A percentile compares a stretch with the other conserved stretches of the same genome.
Evolutionary conservation across 2,113 vertebrate species (phyloP).

Genomic region (Zosterops lateralis): DNA sequence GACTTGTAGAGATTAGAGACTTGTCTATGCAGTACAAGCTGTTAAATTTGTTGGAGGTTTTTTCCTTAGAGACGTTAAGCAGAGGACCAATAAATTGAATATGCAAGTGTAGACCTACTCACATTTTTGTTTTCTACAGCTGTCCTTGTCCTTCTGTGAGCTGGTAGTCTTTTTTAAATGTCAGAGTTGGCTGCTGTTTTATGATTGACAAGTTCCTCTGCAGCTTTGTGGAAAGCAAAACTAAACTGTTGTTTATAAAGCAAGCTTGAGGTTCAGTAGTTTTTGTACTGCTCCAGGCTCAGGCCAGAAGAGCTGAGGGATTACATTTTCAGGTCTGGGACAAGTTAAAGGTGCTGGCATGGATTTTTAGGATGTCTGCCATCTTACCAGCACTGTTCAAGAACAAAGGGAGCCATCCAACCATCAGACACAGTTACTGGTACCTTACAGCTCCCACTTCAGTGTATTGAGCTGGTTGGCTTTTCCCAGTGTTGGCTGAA

Average conservation of each 20-base stretch:
- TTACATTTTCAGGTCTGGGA: neutral
- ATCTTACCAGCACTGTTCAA: neutral
- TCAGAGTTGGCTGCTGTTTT: neutral
- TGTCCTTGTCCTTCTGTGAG: neutral
- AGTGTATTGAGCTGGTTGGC: neutral
- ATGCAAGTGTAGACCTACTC: accelerated
- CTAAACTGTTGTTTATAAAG: neutral
- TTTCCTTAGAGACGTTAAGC: neutral
- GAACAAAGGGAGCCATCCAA: neutral
- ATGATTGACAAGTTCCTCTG: neutral
- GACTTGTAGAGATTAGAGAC: neutral
- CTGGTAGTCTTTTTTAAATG: neutral
- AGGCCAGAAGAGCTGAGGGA: neutral
- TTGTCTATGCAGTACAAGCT: neutral
- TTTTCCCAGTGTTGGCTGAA: neutral
- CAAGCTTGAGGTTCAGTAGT: neutral
- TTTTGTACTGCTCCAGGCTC: neutral
- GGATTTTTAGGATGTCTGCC: neutral
- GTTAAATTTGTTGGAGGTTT: neutral
- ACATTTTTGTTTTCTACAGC: neutral
- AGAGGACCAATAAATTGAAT: neutral
- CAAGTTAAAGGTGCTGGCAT: neutral
- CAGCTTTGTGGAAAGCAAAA: neutral
- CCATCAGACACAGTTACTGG: neutral
- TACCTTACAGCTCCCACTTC: neutral